Conservation (phyloP, 2,888 invertebrate species). For the Cheilosia pagana region DNA sequence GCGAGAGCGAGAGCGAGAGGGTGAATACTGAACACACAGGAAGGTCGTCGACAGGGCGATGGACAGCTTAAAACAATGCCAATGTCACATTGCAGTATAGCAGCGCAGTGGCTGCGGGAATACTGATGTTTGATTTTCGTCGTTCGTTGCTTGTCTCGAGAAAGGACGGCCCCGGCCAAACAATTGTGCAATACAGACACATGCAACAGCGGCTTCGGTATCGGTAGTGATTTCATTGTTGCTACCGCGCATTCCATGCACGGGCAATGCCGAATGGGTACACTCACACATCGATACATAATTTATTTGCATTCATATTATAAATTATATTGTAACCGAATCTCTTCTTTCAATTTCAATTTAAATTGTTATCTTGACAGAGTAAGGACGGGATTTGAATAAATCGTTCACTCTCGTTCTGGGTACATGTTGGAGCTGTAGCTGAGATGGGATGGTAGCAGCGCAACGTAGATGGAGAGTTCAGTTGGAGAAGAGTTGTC, state of each 20-base stretch:
- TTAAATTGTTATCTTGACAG: constrained; percentile 83
- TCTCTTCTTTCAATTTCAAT: constrained; percentile 83
- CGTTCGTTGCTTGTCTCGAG: constrained; percentile 21
- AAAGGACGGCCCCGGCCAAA: constrained; percentile 33
- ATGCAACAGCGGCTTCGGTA: constrained; percentile 44
- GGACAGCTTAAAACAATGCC: constrained; percentile 75
- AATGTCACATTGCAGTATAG: constrained; percentile 69
- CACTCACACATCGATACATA: constrained; percentile 61
- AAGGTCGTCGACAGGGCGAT: constrained; percentile 75
- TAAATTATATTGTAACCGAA: constrained; percentile 84
- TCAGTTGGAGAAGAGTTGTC: constrained; percentile 78
- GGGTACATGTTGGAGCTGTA: constrained; percentile 66
- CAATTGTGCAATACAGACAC: constrained; percentile 67
- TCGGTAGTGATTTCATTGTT: constrained; percentile 70
- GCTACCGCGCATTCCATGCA: constrained; percentile 66
- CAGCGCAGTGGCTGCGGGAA: constrained; percentile 57
- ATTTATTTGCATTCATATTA: constrained; percentile 77
- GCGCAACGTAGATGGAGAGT: constrained; percentile 56
- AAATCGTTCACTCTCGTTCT: constrained; percentile 79
- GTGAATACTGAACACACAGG: constrained; percentile 33
- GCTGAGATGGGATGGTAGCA: constrained; percentile 50
- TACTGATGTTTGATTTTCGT: constrained; percentile 71
- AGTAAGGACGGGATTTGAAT: constrained; percentile 80
- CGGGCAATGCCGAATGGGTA: constrained; percentile 46
- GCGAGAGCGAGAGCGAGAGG: constrained; percentile 43